Evolutionary conservation across 2,797 vertebrate genomes (phyloP).

Genomic region (Heliangelus exortis): DNA sequence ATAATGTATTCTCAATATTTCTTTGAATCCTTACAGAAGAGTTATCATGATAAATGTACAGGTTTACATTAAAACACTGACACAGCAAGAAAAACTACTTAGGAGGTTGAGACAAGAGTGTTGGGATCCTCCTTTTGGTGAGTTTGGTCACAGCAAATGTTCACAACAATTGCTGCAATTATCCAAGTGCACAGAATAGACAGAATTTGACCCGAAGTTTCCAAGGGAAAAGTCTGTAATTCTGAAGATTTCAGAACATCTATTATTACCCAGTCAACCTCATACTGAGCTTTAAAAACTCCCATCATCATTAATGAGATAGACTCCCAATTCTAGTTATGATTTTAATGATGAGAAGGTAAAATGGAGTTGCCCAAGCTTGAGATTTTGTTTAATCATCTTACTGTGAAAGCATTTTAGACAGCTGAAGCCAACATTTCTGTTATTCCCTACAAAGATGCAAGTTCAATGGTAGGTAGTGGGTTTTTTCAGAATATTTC

Average conservation of each 20-base stretch:
- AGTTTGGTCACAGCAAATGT: not conserved
- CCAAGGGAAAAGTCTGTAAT: not conserved
- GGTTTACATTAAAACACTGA: not conserved
- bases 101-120: not conserved
- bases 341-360: not conserved
- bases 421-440: not conserved
- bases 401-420: not conserved
- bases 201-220: not conserved
- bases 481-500: not conserved
- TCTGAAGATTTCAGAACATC: not conserved
- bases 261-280: not conserved
- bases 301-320: not conserved
- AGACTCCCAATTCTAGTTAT: not conserved
- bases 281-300: not conserved
- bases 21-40: not conserved
- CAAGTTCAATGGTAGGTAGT: accelerated
- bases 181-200: not conserved
- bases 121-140: not conserved
- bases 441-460: not conserved
- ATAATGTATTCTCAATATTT: not conserved
- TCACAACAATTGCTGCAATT: not conserved
- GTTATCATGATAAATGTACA: not conserved
- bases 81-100: not conserved
- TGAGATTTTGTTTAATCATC: not conserved
- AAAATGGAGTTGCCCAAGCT: not conserved